Evolutionary conservation across 2,797 vertebrate genomes (phyloP).

Genomic region (Mus caroli): DNA sequence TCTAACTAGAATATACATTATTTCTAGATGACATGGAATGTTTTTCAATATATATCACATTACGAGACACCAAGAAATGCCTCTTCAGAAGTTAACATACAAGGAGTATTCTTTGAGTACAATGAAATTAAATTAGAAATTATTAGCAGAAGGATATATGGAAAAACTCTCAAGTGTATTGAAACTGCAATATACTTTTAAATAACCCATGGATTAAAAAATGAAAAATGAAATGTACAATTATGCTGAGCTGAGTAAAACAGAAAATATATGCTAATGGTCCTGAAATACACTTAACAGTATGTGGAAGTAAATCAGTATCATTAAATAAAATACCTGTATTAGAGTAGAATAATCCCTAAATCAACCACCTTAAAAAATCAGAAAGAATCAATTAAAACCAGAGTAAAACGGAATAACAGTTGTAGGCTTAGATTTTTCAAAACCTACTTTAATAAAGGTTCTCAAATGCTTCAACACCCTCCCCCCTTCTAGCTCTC

Average conservation of each 20-base stretch:
- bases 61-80: not conserved
- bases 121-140: not conserved
- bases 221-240: not conserved
- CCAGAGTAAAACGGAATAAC: not conserved
- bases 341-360: not conserved
- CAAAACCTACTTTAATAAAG: not conserved
- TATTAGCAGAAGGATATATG: not conserved
- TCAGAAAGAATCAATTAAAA: not conserved
- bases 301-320: not conserved
- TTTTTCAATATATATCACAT: not conserved
- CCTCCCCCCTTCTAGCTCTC: not conserved
- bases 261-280: not conserved
- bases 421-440: not conserved
- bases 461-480: not conserved
- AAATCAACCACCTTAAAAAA: not conserved
- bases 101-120: not conserved
- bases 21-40: not conserved
- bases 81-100: not conserved
- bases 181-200: not conserved
- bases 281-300: not conserved
- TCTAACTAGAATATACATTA: not conserved
- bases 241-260: not conserved
- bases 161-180: not conserved
- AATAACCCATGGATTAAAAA: not conserved
- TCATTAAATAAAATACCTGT: not conserved